Conservation (phyloP, 2,797 vertebrate species). For the Tympanoctomys barrerae region DNA sequence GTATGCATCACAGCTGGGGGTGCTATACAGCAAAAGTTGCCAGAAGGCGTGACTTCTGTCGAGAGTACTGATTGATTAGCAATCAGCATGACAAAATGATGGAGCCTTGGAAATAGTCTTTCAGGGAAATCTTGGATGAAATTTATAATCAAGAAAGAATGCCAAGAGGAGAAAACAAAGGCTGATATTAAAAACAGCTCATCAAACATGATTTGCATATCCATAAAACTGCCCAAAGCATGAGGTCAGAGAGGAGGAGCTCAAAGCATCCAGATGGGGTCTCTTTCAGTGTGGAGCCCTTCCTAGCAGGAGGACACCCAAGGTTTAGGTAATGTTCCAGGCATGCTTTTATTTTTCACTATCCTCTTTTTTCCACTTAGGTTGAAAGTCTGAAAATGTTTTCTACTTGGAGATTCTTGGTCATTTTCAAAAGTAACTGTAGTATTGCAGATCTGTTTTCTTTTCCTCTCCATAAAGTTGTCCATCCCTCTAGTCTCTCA, state of each 20-base stretch:
- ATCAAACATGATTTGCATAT: slow-evolving; percentile 20
- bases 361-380: neutral
- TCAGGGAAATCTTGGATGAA: neutral
- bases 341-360: neutral
- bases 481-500: neutral
- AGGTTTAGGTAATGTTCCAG: neutral
- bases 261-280: slow-evolving; percentile 51
- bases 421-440: slow-evolving; percentile 53
- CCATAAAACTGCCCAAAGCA: neutral
- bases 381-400: slow-evolving; percentile 1
- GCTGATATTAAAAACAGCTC: slow-evolving; percentile 38
- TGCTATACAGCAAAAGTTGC: neutral
- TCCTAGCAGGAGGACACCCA: neutral
- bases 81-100: neutral
- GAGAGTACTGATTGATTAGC: neutral
- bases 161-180: slow-evolving; percentile 23
- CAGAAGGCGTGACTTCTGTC: neutral
- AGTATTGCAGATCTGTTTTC: slow-evolving; percentile 31
- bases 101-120: neutral
- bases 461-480: neutral
- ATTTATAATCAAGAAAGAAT: neutral
- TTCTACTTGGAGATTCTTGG: slow-evolving; percentile 56
- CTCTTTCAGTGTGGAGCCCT: slow-evolving; percentile 7
- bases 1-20: neutral
- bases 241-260: slow-evolving; percentile 28